These are phyloP conservation scores for Crotalus horridus DNA, from an alignment of 2,113 vertebrate genomes.

Conservation along the genomic window DNA sequence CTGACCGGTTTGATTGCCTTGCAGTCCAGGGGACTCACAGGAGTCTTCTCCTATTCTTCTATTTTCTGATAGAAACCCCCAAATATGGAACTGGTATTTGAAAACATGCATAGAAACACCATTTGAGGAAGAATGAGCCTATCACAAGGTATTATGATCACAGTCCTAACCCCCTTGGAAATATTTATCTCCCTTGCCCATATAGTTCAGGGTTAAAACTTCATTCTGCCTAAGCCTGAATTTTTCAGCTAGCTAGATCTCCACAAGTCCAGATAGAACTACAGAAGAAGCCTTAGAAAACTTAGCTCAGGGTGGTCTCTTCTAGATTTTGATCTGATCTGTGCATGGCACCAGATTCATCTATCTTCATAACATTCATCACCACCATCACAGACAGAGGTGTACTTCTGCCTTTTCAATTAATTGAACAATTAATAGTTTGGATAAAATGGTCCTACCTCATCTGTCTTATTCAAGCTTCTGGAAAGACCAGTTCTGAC, in stretches of 20 bases:
- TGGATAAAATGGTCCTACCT: not conserved
- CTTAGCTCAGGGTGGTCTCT: no score
- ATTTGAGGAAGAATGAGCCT: not conserved
- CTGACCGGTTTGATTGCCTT: no score
- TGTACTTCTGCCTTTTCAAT: slow-evolving; percentile 16
- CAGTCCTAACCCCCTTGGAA: not conserved
- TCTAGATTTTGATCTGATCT: not conserved
- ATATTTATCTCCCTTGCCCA: not conserved
- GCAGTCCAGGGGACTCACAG: no score
- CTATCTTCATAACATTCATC: not conserved
- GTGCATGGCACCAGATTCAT: not conserved
- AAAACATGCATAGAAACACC: not conserved
- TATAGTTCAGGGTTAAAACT: not conserved
- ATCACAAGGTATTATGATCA: not conserved
- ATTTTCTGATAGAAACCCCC: no score
- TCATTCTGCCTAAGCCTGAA: not conserved
- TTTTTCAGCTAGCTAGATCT: not conserved
- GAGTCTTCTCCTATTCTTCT: no score
- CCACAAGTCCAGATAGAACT: not conserved
- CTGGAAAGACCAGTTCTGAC: slow-evolving; percentile 43
- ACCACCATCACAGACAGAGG: not conserved
- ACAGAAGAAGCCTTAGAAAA: not conserved
- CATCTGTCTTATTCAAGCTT: slow-evolving; percentile 28
- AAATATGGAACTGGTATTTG: not conserved
- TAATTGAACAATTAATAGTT: slow-evolving; percentile 13